phyloP scores from a whole-genome alignment of 2,797 vertebrate genomes.

The Echiichthys vipera region DNA sequence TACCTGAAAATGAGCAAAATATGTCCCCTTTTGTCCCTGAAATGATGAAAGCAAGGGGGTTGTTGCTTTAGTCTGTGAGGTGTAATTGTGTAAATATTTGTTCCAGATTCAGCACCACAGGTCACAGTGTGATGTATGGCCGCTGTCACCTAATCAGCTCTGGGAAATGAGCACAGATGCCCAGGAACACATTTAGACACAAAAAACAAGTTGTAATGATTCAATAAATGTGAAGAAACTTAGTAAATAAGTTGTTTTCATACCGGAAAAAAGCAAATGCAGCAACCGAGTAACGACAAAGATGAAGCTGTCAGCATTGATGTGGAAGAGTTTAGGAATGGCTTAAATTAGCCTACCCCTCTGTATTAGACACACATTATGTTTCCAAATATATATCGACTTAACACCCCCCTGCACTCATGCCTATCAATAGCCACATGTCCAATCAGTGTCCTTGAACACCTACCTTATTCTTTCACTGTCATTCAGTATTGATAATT shows the following conservation, averaged over 20 bases:
- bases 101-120: constrained; percentile 64
- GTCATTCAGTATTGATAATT: no score
- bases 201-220: constrained; percentile 19
- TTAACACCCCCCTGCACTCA: neutral
- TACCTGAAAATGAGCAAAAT: no score
- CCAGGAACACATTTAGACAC: constrained; percentile 23
- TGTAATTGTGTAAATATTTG: constrained; percentile 68
- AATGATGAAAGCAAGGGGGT: constrained; percentile 24
- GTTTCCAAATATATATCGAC: neutral
- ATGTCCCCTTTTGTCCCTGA: no score
- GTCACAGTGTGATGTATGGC: constrained; percentile 65
- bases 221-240: neutral
- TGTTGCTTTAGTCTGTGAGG: constrained; percentile 30
- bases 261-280: neutral
- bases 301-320: neutral
- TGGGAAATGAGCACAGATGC: constrained; percentile 63
- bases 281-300: neutral
- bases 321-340: constrained; percentile 2
- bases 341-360: neutral
- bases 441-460: neutral
- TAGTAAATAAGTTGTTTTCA: no score
- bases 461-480: no score
- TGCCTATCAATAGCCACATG: no score
- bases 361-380: constrained; percentile 25
- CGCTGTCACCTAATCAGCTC: constrained; percentile 67